Evolutionary conservation across 2,888 invertebrate genomes (phyloP), one percentile per base, ranked within the genome.

Genomic region (Drosophila phalerata): DNA sequence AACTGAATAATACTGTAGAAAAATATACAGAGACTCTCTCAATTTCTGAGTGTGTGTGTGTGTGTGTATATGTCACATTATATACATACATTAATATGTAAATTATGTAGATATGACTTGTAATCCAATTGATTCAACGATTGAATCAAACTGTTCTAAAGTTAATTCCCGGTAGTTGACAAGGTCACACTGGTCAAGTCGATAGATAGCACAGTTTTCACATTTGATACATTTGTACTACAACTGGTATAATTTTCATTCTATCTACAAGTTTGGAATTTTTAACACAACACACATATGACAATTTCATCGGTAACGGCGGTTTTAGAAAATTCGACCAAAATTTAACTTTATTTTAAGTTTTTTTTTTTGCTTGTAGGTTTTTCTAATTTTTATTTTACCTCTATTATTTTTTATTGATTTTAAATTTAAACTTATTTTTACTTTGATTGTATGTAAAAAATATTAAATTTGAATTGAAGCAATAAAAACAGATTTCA

Each of bases 181-280:
- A 66, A 66, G 58, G 60, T 58, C 65, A 52, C 51, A 66, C 52
- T 65, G 52, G 45, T 42, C 49, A 52, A 19, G 34, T 11, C 17
- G 25, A 62, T 37, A 45, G 25, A 62, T 37, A 45, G 28, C 55
- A 64, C 49, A 56, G 32, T 32, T 32, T 10, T 0, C 34, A 34
- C n/a, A 34, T 34, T n/a, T 34, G 34, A 5, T 34, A 34, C 13
- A 34, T 34, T 34, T 34, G 34, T 34, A n/a, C 5, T 5, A 5
- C 13, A 34, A 34, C 34, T 34, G 13, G 5, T 34, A 37, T n/a
- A 30, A 9, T 30, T 30, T 8, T 30, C 30, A 8, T 30, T 9
- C n/a, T n/a, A n/a, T n/a, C n/a, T n/a, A n/a, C n/a, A n/a, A n/a
- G n/a, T n/a, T n/a, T n/a, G n/a, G n/a, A n/a, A n/a, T n/a, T n/a